Evolutionary conservation across 2,797 vertebrate species (phyloP), one percentile per base, ranked within the genome.

Genomic region (Cuculus canorus): DNA sequence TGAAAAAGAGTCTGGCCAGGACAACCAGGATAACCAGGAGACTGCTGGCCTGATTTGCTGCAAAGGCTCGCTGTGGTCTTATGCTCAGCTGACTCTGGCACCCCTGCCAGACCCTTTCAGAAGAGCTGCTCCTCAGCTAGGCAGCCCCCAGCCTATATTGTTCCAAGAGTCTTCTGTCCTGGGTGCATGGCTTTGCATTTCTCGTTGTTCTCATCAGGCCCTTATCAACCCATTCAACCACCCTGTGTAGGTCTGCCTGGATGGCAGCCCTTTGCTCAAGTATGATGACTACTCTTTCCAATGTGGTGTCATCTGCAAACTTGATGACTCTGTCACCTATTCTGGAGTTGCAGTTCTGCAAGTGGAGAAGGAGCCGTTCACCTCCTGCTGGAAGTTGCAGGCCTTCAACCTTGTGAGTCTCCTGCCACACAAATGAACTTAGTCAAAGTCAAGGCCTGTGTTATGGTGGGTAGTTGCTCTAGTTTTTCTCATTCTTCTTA

Each of bases 41-140:
- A 13, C 4, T 0, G 0, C 14, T 79, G 35, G 4, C n/a, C 7
- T 27, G 18, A 23, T 68, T 68, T 53, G 30, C 30, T 81, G n/a
- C 35, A 63, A 32, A 21, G 11, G 4, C 22, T 52, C 16, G 24
- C 53, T 5, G 4, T 25, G 30, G 17, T 65, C 10, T 86, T 8
- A 11, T 14, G 17, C 27, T 64, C 32, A 56, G 30, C 17, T 75
- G 35, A 9, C 17, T 35, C 65, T 33, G 25, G 4, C 56, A 53
- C 19, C 5, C 22, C 39, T 9, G 1, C 28, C 24, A 59, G 21
- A 7, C 1, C 28, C 30, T 73, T 60, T 13, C 61, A 69, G 28
- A 19, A 9, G 14, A 68, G 50, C 25, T 25, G 15, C 9, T 39
- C 23, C 37, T 18, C 15, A 60, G 22, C 27, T 37, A 35, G 63